Evolutionary conservation across 2,888 invertebrate species (phyloP).

Genomic region (Pristionchus arcanus): DNA sequence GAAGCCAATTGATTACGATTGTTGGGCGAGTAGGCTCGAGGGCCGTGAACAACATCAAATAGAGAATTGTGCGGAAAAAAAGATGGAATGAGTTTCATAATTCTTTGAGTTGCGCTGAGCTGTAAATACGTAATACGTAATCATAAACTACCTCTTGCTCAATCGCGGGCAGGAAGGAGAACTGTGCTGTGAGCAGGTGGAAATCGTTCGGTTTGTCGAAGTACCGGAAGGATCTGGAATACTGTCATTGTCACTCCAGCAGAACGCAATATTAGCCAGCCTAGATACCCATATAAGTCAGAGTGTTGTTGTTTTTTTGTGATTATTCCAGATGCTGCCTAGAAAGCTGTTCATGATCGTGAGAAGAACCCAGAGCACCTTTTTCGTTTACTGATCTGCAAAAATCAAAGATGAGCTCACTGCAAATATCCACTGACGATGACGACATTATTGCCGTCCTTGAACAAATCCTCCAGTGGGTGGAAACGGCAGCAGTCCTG

Average conservation of each 20-base stretch:
- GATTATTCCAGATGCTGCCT: too few species aligned
- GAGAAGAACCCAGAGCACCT: too few species aligned
- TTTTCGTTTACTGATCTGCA: too few species aligned
- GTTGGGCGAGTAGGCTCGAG: too few species aligned
- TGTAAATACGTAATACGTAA: neutral
- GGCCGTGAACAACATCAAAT: too few species aligned
- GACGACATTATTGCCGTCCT: slow-evolving; percentile 55
- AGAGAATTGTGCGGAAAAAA: neutral
- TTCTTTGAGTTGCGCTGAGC: too few species aligned
- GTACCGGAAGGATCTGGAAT: slow-evolving; percentile 41
- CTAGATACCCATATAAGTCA: too few species aligned
- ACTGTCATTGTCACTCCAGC: too few species aligned
- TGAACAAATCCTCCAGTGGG: slow-evolving; percentile 55
- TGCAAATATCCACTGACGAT: slow-evolving; percentile 70
- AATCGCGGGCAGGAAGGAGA: slow-evolving; percentile 59
- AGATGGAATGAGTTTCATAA: neutral
- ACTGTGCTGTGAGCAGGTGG: slow-evolving; percentile 59
- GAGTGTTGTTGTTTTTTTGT: too few species aligned
- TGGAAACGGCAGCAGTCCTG: slow-evolving; percentile 66
- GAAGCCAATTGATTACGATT: too few species aligned
- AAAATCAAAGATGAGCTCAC: slow-evolving; percentile 61
- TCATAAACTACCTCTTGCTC: neutral
- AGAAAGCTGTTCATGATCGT: too few species aligned
- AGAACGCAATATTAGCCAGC: too few species aligned
- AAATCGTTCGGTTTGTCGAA: slow-evolving; percentile 32